Percentiles rank a stretch among this genome's conserved stretches.
Evolutionary conservation across 2,888 invertebrate genomes (phyloP).

Genomic region (Oligia strigilis): DNA sequence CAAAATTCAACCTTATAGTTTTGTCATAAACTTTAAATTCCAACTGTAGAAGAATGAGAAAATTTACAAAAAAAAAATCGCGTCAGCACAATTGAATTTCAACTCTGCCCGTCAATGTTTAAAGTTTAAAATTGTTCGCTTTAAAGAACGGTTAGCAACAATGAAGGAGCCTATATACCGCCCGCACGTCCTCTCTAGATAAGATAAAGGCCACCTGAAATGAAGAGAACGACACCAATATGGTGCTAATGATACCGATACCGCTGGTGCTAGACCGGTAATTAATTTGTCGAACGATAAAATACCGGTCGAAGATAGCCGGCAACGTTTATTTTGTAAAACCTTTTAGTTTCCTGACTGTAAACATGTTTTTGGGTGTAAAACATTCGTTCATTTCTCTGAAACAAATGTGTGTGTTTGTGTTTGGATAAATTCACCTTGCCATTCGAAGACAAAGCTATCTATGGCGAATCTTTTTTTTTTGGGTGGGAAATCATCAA

Average conservation of each 20-base stretch:
- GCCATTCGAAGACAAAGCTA: too few species aligned
- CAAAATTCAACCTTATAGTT: constrained; percentile 68
- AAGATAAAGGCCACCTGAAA: constrained; percentile 89
- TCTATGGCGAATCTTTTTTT: too few species aligned
- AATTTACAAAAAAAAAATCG: constrained; percentile 74
- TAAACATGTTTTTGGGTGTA: not conserved
- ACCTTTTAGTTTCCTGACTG: constrained; percentile 26
- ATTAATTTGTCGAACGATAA: constrained; percentile 83
- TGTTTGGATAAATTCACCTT: too few species aligned
- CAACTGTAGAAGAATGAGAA: constrained; percentile 65
- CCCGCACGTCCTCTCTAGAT: constrained; percentile 91
- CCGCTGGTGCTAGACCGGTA: constrained; percentile 79
- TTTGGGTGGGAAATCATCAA: too few species aligned
- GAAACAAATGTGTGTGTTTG: too few species aligned
- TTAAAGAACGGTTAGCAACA: constrained; percentile 76
- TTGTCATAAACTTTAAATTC: constrained; percentile 58
- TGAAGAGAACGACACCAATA: constrained; percentile 87
- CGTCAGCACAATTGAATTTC: constrained; percentile 49
- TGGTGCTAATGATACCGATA: constrained; percentile 85
- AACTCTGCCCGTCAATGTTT: not conserved
- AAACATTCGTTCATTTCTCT: not conserved
- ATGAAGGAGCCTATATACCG: constrained; percentile 84
- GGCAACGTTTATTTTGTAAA: constrained; percentile 48
- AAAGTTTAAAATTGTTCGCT: constrained; percentile 64
- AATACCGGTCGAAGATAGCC: constrained; percentile 79